Conservation (phyloP, 2,113 vertebrate species). For the Zosterops lateralis region DNA sequence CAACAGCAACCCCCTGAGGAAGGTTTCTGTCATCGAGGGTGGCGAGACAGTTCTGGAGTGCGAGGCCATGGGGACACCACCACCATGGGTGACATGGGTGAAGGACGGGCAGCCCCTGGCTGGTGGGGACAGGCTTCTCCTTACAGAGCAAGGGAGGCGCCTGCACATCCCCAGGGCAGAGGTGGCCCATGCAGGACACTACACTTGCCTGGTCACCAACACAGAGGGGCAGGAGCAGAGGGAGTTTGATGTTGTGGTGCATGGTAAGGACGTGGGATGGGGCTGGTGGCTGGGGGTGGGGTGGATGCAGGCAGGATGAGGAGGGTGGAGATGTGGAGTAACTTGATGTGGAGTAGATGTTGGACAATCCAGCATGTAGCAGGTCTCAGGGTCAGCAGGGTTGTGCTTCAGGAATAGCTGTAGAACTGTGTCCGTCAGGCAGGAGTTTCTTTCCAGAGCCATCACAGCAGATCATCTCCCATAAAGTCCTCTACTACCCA, state of each 20-base stretch:
- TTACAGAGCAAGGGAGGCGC: background rate
- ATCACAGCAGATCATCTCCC: background rate
- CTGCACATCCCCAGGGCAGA: conserved; percentile 53
- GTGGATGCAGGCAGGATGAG: background rate
- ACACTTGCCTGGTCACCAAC: conserved; percentile 60
- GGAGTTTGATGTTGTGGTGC: conserved; percentile 63
- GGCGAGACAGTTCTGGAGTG: conserved; percentile 58
- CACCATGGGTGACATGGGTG: conserved; percentile 45
- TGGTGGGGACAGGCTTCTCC: background rate
- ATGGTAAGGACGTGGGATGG: conserved; percentile 42
- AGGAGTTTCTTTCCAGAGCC: background rate
- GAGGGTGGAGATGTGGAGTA: background rate
- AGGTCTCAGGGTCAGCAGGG: background rate
- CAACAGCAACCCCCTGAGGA: background rate
- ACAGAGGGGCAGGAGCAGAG: conserved; percentile 39
- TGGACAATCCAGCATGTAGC: accelerated
- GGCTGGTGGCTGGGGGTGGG: background rate
- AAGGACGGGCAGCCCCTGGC: conserved; percentile 37
- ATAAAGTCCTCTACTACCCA: background rate
- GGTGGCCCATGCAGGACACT: conserved; percentile 52
- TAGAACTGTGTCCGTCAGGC: background rate
- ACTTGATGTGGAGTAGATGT: background rate
- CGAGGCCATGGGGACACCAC: background rate
- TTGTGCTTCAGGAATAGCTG: background rate
- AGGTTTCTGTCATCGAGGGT: conserved; percentile 53